Conservation (phyloP, 92 coral and sea anemone genomes). For the Blastomussa wellsi region DNA sequence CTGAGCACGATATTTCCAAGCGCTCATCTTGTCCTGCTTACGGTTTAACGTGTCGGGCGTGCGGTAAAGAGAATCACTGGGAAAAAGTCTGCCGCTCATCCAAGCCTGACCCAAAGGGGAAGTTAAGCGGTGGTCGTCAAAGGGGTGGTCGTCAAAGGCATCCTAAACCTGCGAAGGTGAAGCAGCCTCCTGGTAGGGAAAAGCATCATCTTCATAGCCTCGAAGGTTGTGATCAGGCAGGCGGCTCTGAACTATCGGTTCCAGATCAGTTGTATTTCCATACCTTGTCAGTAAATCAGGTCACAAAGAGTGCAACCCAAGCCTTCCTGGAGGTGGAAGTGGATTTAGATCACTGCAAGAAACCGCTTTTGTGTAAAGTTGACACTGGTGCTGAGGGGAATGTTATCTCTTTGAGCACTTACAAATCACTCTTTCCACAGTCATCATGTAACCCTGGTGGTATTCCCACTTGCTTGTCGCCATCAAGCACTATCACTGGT, state of each 20-base stretch:
- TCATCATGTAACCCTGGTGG: conserved; percentile 55
- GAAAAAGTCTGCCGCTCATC: conserved; percentile 40
- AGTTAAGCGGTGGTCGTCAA: neutral
- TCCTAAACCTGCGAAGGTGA: no score
- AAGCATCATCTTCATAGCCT: no score
- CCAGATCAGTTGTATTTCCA: conserved; percentile 64
- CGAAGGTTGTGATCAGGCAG: neutral
- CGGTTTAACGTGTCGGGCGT: conserved; percentile 31
- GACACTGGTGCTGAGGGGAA: conserved; percentile 82
- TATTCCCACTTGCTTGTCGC: conserved; percentile 49
- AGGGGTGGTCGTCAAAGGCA: no score
- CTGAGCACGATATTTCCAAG: conserved; percentile 10
- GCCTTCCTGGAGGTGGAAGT: conserved; percentile 65
- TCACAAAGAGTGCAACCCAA: conserved; percentile 51
- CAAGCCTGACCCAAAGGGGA: conserved; percentile 13
- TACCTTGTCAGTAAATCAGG: conserved; percentile 45
- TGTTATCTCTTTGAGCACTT: conserved; percentile 60
- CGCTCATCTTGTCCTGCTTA: conserved; percentile 43
- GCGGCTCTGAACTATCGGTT: conserved; percentile 25
- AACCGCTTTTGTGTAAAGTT: conserved; percentile 62
- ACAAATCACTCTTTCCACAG: conserved; percentile 45
- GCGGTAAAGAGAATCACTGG: conserved; percentile 57
- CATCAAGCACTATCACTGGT: conserved; percentile 65
- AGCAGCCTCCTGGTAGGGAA: no score
- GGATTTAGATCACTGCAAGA: conserved; percentile 37